Evolutionary conservation across 2,113 vertebrate genomes (phyloP).

Genomic region (Sardina pilchardus): DNA sequence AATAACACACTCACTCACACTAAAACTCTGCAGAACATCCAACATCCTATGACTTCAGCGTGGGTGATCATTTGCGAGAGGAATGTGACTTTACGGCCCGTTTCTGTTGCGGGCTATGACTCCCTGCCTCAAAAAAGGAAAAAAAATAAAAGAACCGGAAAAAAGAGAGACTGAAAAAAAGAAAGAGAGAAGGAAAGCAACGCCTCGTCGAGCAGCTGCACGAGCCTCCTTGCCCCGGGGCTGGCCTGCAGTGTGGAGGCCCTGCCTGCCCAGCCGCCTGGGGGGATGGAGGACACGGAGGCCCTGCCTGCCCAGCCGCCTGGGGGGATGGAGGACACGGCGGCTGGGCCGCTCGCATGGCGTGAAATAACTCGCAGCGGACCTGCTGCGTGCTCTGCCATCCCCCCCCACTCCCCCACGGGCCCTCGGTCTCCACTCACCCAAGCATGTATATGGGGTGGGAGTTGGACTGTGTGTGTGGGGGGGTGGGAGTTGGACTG

Average conservation of each 20-base stretch:
- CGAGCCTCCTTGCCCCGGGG: conserved; percentile 14
- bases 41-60: neutral
- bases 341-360: conserved; percentile 24
- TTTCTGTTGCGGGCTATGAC: conserved; percentile 38
- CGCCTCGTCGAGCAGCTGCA: neutral
- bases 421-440: neutral
- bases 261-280: neutral
- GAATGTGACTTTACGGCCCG: conserved; percentile 38
- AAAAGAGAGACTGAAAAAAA: neutral
- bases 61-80: conserved; percentile 31
- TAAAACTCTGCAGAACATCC: neutral
- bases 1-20: neutral
- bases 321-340: conserved; percentile 28
- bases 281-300: conserved; percentile 32
- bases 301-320: neutral
- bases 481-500: neutral
- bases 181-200: neutral
- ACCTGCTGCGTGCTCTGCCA: neutral
- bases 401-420: neutral
- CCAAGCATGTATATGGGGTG: neutral
- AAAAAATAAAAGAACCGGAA: neutral
- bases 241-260: neutral
- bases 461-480: no score
- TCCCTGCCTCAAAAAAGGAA: conserved; percentile 13
- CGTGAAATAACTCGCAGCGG: conserved; percentile 37